Percentiles rank a stretch among this genome's conserved stretches.
These are phyloP conservation scores for Cyprinus carpio DNA, from an alignment of 2,113 vertebrate genomes.

Conservation along the genomic window DNA sequence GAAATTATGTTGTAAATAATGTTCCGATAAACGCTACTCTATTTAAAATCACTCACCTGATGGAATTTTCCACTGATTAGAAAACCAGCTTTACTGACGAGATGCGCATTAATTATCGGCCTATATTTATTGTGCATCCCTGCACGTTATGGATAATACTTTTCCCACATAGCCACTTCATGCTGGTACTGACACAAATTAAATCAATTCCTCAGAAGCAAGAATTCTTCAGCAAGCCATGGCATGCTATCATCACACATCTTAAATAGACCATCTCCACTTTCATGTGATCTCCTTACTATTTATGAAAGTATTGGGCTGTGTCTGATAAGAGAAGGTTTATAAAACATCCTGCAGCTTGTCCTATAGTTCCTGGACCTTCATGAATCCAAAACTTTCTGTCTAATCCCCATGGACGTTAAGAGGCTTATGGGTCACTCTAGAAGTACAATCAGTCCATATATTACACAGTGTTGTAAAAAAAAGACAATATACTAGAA, in stretches of 20 bases:
- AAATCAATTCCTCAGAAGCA: not conserved
- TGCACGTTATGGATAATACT: not conserved
- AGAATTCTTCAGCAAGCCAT: not conserved
- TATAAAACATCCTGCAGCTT: slow-evolving; percentile 33
- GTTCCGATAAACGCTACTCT: no score
- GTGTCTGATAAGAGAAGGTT: not conserved
- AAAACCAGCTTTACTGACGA: no score
- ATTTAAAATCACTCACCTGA: no score
- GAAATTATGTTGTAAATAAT: no score
- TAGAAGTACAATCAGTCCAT: slow-evolving; percentile 36
- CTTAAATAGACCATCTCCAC: not conserved
- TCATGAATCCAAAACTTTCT: slow-evolving; percentile 66
- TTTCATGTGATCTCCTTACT: not conserved
- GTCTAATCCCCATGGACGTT: slow-evolving; percentile 75
- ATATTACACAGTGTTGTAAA: slow-evolving; percentile 32
- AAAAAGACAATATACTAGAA: not conserved
- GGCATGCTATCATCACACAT: not conserved
- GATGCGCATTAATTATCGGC: no score
- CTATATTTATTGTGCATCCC: no score
- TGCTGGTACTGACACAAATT: not conserved
- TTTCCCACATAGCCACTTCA: not conserved
- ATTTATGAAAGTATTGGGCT: not conserved
- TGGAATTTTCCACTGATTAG: no score
- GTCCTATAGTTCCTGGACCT: slow-evolving; percentile 46
- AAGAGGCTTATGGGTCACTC: slow-evolving; percentile 72